Conservation (phyloP, 2,113 vertebrate species). For the Gymnorhina tibicen region DNA sequence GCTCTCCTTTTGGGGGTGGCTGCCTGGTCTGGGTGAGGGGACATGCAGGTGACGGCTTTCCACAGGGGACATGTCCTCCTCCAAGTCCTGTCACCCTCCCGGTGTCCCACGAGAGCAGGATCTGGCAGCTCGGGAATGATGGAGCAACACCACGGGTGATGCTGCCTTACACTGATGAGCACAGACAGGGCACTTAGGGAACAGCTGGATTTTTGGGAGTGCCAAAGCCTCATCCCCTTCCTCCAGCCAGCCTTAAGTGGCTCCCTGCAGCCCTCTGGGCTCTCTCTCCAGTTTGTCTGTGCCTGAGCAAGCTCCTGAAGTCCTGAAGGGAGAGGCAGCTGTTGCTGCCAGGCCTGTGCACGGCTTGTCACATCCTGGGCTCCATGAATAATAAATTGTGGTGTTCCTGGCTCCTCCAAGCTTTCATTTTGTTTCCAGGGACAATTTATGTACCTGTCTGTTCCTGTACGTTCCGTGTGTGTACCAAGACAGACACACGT, state of each 20-base stretch:
- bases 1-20: not conserved
- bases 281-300: not conserved
- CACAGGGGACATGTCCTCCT: not conserved
- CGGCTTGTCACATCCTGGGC: not conserved
- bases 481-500: not conserved
- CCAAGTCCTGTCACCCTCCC: not conserved
- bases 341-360: not conserved
- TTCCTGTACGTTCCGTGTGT: not conserved
- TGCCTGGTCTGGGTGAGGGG: not conserved
- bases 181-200: not conserved
- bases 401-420: not conserved
- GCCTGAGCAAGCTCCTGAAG: not conserved
- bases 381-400: not conserved
- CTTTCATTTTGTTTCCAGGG: not conserved
- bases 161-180: not conserved
- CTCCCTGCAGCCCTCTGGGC: not conserved
- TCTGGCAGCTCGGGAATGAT: accelerated
- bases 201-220: not conserved
- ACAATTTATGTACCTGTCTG: not conserved
- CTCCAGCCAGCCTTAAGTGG: not conserved
- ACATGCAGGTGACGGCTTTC: not conserved
- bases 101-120: not conserved
- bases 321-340: not conserved
- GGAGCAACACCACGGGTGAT: accelerated
- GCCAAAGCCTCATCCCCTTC: not conserved